phyloP scores from a whole-genome alignment of 2,113 vertebrate genomes.

The Phyllostomus hastatus region DNA sequence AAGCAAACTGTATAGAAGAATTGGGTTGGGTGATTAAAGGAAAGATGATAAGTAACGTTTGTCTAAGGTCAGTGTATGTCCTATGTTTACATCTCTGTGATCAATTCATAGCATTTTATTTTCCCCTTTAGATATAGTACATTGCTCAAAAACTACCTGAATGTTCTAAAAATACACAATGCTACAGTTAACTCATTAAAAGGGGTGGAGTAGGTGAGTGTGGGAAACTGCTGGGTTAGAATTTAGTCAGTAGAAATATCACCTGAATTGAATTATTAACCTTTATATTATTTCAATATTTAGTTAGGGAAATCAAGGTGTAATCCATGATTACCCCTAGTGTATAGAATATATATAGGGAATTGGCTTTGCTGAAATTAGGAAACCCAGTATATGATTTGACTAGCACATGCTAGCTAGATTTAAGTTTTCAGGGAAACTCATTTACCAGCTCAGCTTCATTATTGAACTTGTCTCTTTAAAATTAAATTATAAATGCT shows the following conservation, averaged over 20 bases:
- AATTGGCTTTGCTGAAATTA: conserved; percentile 67
- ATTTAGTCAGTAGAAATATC: not conserved
- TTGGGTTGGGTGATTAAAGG: not conserved
- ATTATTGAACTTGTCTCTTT: not conserved
- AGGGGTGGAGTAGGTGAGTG: not conserved
- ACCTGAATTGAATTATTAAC: conserved; percentile 19
- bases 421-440: conserved; percentile 43
- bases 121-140: not conserved
- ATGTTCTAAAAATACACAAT: not conserved
- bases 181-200: not conserved
- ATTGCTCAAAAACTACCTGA: not conserved
- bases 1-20: not conserved
- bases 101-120: not conserved
- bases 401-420: conserved; percentile 48
- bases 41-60: not conserved
- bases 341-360: not conserved
- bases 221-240: not conserved
- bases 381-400: conserved; percentile 44
- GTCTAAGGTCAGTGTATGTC: not conserved
- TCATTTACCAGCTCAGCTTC: not conserved
- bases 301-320: not conserved
- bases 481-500: not conserved
- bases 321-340: not conserved
- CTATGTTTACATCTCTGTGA: not conserved
- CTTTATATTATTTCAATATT: conserved; percentile 19